phyloP scores from a whole-genome alignment of 1,140 invertebrate species.

The Whitmania pigra region DNA sequence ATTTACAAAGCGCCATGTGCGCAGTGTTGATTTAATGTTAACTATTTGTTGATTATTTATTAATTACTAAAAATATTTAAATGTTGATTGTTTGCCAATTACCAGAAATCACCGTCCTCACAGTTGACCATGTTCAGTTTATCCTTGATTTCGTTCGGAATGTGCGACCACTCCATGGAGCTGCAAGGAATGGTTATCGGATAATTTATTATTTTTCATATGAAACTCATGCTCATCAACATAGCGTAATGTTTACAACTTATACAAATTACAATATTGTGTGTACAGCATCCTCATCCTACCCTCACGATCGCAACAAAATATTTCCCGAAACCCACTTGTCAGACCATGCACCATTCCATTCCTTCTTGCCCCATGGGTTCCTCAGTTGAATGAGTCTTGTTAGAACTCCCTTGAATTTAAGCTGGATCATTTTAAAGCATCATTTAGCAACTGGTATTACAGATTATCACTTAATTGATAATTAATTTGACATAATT shows the following conservation, averaged over 20 bases:
- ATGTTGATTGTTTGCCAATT: constrained; percentile 19
- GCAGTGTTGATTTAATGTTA: too few species aligned
- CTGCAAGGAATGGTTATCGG: constrained; percentile 25
- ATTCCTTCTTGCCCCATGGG: constrained; percentile 26
- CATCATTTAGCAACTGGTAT: not conserved
- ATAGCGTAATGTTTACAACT: too few species aligned
- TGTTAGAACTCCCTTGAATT: not conserved
- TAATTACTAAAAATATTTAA: too few species aligned
- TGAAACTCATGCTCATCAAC: not conserved
- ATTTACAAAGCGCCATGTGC: too few species aligned
- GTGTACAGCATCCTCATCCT: too few species aligned
- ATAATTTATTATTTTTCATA: not conserved
- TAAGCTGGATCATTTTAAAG: not conserved
- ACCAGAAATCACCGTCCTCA: constrained; percentile 42
- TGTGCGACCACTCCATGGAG: constrained; percentile 31
- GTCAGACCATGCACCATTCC: constrained; percentile 27
- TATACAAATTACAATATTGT: too few species aligned
- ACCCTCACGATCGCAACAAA: too few species aligned
- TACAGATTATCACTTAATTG: not conserved
- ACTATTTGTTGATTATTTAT: too few species aligned
- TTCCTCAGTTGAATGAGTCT: constrained; percentile 25
- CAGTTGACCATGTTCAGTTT: constrained; percentile 29
- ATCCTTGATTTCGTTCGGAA: constrained; percentile 30
- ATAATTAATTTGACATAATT: not conserved
- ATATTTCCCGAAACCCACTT: constrained; percentile 17